Evolutionary conservation across 1,140 invertebrate species (phyloP).

Genomic region (Drosophila lowei): DNA sequence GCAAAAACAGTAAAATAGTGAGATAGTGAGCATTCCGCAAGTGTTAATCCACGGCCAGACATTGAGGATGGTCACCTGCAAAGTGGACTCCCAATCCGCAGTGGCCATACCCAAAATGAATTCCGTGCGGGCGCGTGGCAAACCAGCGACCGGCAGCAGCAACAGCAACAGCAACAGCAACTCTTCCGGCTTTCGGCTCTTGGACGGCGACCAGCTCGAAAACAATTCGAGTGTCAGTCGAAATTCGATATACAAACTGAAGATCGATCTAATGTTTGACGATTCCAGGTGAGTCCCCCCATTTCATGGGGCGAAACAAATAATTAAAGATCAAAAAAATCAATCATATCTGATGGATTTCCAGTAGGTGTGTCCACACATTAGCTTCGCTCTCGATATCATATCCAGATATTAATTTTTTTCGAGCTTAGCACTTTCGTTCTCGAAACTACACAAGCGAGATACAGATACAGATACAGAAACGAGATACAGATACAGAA

Average conservation of each 20-base stretch:
- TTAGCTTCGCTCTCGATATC: conserved; percentile 47
- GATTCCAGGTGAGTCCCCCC: conserved; percentile 84
- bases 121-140: conserved; percentile 55
- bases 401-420: conserved; percentile 32
- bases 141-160: conserved; percentile 59
- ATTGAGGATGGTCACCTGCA: conserved; percentile 80
- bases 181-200: conserved; percentile 83
- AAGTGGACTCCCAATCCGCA: conserved; percentile 67
- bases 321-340: conserved; percentile 27
- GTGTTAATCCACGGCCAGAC: conserved; percentile 25
- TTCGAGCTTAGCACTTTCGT: conserved; percentile 65
- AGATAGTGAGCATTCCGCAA: conserved; percentile 32
- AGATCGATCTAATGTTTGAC: conserved; percentile 93
- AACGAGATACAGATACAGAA: neutral
- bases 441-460: conserved; percentile 52
- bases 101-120: conserved; percentile 79
- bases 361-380: conserved; percentile 37
- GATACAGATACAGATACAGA: conserved; percentile 19
- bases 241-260: conserved; percentile 89
- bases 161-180: conserved; percentile 58
- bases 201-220: conserved; percentile 84
- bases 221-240: conserved; percentile 85
- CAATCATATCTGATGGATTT: too few species aligned
- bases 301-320: conserved; percentile 13
- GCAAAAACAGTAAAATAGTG: conserved; percentile 24